Evolutionary conservation across 2,113 vertebrate genomes (phyloP).

Genomic region (Urocolius indicus): DNA sequence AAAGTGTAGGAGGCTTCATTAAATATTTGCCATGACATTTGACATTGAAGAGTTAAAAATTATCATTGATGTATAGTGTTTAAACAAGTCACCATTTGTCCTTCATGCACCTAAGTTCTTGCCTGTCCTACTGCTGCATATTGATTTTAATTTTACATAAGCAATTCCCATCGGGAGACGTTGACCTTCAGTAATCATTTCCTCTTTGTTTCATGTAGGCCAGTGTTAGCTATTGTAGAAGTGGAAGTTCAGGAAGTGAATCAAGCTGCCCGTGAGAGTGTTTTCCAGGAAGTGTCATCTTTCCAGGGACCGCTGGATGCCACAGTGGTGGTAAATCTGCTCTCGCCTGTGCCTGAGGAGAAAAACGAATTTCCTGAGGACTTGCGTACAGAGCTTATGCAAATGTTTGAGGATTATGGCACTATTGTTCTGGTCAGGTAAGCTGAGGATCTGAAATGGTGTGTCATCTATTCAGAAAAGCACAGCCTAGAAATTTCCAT

Average conservation of each 20-base stretch:
- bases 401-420: slow-evolving; percentile 78
- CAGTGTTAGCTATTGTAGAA: slow-evolving; percentile 83
- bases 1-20: not conserved
- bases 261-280: slow-evolving; percentile 73
- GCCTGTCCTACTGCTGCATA: not conserved
- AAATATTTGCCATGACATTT: not conserved
- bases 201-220: slow-evolving; percentile 62
- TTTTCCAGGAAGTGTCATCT: slow-evolving; percentile 83
- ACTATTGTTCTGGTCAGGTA: slow-evolving; percentile 82
- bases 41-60: not conserved
- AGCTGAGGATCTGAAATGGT: not conserved
- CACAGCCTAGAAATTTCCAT: not conserved
- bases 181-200: not conserved
- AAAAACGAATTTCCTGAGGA: slow-evolving; percentile 81
- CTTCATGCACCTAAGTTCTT: not conserved
- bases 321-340: slow-evolving; percentile 78
- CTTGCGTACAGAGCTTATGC: slow-evolving; percentile 78
- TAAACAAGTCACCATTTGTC: not conserved
- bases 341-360: slow-evolving; percentile 74
- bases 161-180: not conserved
- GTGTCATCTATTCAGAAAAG: not conserved
- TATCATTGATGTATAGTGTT: not conserved
- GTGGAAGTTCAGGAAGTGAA: slow-evolving; percentile 83
- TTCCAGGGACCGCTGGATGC: slow-evolving; percentile 83
- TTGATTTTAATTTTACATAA: not conserved